These are phyloP conservation scores for Athetis lepigone DNA, from an alignment of 2,888 invertebrate genomes.

Conservation along the genomic window DNA sequence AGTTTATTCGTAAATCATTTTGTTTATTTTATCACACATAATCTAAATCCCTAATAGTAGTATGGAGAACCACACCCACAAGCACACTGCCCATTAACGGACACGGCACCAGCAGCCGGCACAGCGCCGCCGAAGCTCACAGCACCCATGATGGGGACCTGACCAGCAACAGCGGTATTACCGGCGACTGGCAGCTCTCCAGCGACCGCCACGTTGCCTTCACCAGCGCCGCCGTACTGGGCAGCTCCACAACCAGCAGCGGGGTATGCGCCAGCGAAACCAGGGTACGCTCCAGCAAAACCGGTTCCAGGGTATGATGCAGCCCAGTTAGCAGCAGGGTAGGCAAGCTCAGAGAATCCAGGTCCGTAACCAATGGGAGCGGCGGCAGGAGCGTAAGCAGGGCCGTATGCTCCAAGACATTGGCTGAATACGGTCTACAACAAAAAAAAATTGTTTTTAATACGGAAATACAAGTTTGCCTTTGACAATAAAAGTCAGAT, in stretches of 20 bases:
- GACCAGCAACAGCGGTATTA: conserved; percentile 49
- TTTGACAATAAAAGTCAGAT: too few species aligned
- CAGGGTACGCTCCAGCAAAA: not conserved
- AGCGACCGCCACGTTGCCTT: conserved; percentile 39
- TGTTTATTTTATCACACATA: not conserved
- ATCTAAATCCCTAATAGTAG: conserved; percentile 10
- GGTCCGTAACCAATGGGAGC: not conserved
- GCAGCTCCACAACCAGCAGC: conserved; percentile 2
- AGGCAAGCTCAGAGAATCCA: conserved; percentile 1
- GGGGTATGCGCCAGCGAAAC: not conserved
- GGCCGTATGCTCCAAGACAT: conserved; percentile 5
- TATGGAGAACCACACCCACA: conserved; percentile 42
- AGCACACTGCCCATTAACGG: conserved; percentile 60
- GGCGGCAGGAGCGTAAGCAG: conserved; percentile 20
- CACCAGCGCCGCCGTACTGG: conserved; percentile 44
- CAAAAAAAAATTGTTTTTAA: not conserved
- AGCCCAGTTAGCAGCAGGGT: not conserved
- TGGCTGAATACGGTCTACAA: conserved; percentile 31
- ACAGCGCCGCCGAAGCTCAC: conserved; percentile 63
- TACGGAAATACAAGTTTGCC: too few species aligned
- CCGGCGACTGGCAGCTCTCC: conserved; percentile 57
- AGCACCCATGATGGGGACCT: conserved; percentile 63
- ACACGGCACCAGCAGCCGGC: conserved; percentile 64
- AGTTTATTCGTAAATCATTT: not conserved
- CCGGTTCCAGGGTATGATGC: conserved; percentile 3